Evolutionary conservation across 2,888 invertebrate genomes (phyloP).

Genomic region (Drosophila fulvimacula): DNA sequence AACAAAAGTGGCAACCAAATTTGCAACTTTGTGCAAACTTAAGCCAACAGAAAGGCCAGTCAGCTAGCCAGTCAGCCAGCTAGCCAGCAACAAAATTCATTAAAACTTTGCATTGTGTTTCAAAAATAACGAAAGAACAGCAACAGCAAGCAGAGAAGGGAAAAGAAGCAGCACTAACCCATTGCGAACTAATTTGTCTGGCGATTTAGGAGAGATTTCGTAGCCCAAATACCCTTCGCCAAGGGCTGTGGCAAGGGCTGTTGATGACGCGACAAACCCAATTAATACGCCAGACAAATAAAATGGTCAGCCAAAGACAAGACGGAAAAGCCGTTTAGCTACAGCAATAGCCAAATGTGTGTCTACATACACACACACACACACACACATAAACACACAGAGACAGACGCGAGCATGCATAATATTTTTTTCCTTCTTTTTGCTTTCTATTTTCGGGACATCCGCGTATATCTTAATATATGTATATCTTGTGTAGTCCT

Average conservation of each 20-base stretch:
- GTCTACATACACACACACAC: constrained; percentile 31
- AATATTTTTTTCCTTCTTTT: constrained; percentile 58
- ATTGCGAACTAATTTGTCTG: constrained; percentile 79
- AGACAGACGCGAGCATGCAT: constrained; percentile 62
- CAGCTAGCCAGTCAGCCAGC: too few species aligned
- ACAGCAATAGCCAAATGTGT: constrained; percentile 75
- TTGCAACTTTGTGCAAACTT: constrained; percentile 62
- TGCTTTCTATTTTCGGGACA: constrained; percentile 38
- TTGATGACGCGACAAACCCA: constrained; percentile 80
- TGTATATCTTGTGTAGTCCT: constrained; percentile 44
- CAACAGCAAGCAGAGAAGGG: neutral
- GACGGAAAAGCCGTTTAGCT: constrained; percentile 68
- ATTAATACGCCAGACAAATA: constrained; percentile 81
- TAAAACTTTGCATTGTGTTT: constrained; percentile 73
- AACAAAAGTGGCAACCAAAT: constrained; percentile 60
- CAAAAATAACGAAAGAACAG: constrained; percentile 44
- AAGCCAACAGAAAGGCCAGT: constrained; percentile 60
- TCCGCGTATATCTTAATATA: constrained; percentile 48
- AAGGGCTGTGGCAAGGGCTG: constrained; percentile 10
- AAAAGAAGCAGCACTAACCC: constrained; percentile 32
- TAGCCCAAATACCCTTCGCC: constrained; percentile 3
- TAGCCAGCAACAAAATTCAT: constrained; percentile 66
- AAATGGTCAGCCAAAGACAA: constrained; percentile 47
- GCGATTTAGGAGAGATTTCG: constrained; percentile 69
- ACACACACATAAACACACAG: constrained; percentile 11